Evolutionary conservation across 2,888 invertebrate genomes (phyloP).

Genomic region (Siphlonurus alternatus): DNA sequence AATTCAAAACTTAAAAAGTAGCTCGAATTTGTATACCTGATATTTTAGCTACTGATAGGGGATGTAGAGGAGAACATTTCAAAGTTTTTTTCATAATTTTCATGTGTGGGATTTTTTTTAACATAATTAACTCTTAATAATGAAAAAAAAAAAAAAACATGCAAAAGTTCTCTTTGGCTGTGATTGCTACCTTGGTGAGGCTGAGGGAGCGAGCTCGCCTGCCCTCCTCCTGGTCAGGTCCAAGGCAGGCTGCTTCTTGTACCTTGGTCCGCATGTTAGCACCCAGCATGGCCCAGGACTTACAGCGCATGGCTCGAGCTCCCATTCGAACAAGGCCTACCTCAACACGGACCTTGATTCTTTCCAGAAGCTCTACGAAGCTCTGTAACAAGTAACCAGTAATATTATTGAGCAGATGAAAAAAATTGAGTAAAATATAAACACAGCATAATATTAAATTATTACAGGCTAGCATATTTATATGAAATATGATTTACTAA

Average conservation of each 20-base stretch:
- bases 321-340: constrained; percentile 54
- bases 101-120: too few species aligned
- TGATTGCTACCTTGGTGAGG: not conserved
- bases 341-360: constrained; percentile 47
- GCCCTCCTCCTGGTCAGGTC: constrained; percentile 7
- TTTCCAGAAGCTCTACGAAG: constrained; percentile 39
- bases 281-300: constrained; percentile 47
- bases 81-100: too few species aligned
- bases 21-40: too few species aligned
- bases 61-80: too few species aligned
- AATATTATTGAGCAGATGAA: too few species aligned
- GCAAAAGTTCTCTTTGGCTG: too few species aligned
- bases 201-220: not conserved
- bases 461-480: too few species aligned
- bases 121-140: not conserved
- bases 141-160: not conserved
- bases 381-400: constrained; percentile 21
- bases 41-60: too few species aligned
- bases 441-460: too few species aligned
- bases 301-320: constrained; percentile 41
- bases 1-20: too few species aligned
- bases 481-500: too few species aligned
- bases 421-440: too few species aligned
- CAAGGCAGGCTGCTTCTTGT: constrained; percentile 41
- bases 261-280: constrained; percentile 41